Percentiles rank a stretch among this genome's conserved stretches.
phyloP scores from a whole-genome alignment of 2,888 invertebrate genomes.

The Habroteleia sp. region DNA sequence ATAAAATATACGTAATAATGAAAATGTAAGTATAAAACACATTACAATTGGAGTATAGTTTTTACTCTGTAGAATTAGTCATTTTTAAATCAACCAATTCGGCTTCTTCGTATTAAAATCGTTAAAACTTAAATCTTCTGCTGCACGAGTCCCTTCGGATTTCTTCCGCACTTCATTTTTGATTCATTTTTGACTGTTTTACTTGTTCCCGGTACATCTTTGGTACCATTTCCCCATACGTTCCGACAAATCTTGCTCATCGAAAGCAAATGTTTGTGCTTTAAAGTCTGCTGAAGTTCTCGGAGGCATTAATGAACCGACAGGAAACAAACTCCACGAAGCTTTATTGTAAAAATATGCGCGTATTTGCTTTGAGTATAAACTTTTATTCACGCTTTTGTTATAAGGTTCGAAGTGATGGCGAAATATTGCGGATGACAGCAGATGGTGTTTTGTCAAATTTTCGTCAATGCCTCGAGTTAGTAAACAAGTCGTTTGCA shows the following conservation, averaged over 20 bases:
- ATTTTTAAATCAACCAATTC: too few species aligned
- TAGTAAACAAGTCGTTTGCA: constrained; percentile 3
- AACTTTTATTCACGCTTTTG: constrained; percentile 18
- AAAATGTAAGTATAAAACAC: too few species aligned
- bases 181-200: background rate
- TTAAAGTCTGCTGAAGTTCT: constrained; percentile 30
- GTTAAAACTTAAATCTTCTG: too few species aligned
- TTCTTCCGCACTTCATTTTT: too few species aligned
- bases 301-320: constrained; percentile 36
- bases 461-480: background rate
- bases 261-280: constrained; percentile 43
- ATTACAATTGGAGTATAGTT: too few species aligned
- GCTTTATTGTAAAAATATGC: constrained; percentile 25
- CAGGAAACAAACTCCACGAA: constrained; percentile 45
- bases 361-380: constrained; percentile 23
- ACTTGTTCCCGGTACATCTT: constrained; percentile 2
- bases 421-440: background rate
- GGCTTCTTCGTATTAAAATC: too few species aligned
- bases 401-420: constrained; percentile 20
- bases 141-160: too few species aligned
- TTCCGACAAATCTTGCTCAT: constrained; percentile 1
- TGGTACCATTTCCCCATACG: constrained; percentile 5
- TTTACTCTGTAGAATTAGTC: too few species aligned
- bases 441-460: background rate
- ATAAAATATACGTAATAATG: too few species aligned